Conservation (phyloP, 35 echinoderm and acorn worm species). For the Acanthaster planci region DNA sequence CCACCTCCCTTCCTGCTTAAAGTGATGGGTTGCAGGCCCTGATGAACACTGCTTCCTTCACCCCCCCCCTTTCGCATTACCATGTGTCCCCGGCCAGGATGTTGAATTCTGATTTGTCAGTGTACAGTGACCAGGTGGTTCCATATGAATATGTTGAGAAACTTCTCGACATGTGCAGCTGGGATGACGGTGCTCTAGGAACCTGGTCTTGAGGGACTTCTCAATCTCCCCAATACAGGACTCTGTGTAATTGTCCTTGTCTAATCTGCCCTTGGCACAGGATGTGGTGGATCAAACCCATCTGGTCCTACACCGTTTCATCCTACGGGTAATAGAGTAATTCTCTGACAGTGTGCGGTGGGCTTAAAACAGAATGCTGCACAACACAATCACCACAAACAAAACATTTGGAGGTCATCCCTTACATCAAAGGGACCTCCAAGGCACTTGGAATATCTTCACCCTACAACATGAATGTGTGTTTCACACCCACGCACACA, state of each 20-base stretch:
- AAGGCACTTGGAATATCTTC: too few species aligned
- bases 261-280: not conserved
- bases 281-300: not conserved
- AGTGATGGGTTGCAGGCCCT: not conserved
- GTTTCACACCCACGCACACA: too few species aligned
- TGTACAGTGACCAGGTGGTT: not conserved
- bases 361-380: too few species aligned
- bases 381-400: too few species aligned
- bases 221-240: not conserved
- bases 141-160: constrained; percentile 1
- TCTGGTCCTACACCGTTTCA: not conserved
- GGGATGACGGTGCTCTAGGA: not conserved
- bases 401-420: too few species aligned
- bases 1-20: not conserved
- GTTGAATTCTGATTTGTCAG: not conserved
- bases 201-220: not conserved
- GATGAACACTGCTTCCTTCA: constrained; percentile 8
- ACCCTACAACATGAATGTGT: too few species aligned
- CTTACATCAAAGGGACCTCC: too few species aligned
- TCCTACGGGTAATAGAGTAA: not conserved
- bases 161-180: not conserved
- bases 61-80: not conserved
- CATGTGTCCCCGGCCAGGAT: not conserved
- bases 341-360: too few species aligned
- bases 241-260: not conserved